Conservation (phyloP, 2,797 vertebrate genomes). For the Myotis findleyi region DNA sequence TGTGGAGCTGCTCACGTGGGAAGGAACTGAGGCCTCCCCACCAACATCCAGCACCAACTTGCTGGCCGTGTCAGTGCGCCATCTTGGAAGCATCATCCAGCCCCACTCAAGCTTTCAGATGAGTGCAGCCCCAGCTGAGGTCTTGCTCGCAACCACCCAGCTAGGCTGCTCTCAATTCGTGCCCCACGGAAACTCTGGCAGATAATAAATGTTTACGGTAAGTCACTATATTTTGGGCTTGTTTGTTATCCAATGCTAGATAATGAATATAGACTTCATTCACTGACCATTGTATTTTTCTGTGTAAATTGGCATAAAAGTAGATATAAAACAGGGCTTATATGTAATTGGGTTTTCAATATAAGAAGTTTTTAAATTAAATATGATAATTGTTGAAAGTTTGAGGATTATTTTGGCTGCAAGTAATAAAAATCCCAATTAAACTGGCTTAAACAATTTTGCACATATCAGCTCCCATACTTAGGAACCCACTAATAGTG, state of each 20-base stretch:
- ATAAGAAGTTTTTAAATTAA: constrained; percentile 45
- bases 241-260: not conserved
- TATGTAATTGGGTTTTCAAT: constrained; percentile 13
- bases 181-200: not conserved
- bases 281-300: not conserved
- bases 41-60: not conserved
- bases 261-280: not conserved
- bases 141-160: not conserved
- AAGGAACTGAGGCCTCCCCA: not conserved
- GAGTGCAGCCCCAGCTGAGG: not conserved
- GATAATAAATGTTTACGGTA: not conserved
- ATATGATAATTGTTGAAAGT: constrained; percentile 16
- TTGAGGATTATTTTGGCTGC: not conserved
- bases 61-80: accelerated
- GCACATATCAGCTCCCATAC: not conserved
- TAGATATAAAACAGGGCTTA: constrained; percentile 5
- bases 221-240: not conserved
- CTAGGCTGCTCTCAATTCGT: not conserved
- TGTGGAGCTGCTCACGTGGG: not conserved
- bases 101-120: not conserved
- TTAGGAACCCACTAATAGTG: not conserved
- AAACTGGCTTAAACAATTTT: not conserved
- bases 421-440: constrained; percentile 39
- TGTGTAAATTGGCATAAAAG: not conserved
- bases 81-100: not conserved